Percentiles rank a stretch among this genome's conserved stretches.
Conservation (phyloP, 2,113 vertebrate species). For the Melanocharis versteri region DNA sequence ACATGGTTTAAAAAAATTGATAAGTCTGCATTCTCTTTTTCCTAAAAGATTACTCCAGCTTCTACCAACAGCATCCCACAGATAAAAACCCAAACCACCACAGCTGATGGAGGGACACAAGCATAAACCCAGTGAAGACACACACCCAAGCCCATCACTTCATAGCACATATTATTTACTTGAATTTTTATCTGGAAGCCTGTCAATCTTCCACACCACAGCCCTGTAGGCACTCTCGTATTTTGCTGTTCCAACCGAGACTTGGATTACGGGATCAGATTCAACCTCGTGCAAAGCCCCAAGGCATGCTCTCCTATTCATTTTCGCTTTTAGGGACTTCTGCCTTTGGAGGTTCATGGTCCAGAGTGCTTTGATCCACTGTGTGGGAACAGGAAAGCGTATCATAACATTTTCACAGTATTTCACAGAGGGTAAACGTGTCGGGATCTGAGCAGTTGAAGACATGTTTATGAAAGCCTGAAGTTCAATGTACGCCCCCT, state of each 20-base stretch:
- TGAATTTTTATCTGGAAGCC: conserved; percentile 92
- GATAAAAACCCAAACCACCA: neutral
- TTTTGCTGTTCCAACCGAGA: conserved; percentile 88
- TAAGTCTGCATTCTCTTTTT: neutral
- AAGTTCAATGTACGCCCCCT: conserved; percentile 91
- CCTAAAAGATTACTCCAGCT: neutral
- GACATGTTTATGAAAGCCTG: conserved; percentile 91
- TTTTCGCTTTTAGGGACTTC: conserved; percentile 91
- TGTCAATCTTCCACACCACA: conserved; percentile 94
- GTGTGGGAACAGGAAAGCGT: conserved; percentile 85
- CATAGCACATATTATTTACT: conserved; percentile 71
- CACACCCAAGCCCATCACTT: neutral
- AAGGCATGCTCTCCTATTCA: conserved; percentile 90
- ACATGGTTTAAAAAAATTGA: neutral
- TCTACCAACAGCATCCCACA: neutral
- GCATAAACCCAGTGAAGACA: neutral
- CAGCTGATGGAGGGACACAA: neutral
- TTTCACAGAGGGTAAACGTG: conserved; percentile 51
- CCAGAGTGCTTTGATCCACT: conserved; percentile 91
- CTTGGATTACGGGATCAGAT: conserved; percentile 88
- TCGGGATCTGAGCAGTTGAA: conserved; percentile 36
- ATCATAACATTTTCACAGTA: conserved; percentile 87
- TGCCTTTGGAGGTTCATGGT: conserved; percentile 89
- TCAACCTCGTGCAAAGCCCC: conserved; percentile 79
- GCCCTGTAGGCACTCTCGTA: conserved; percentile 94